These are phyloP conservation scores for Alviniconcha strummeri DNA, from an alignment of 2,888 invertebrate species.

Conservation along the genomic window DNA sequence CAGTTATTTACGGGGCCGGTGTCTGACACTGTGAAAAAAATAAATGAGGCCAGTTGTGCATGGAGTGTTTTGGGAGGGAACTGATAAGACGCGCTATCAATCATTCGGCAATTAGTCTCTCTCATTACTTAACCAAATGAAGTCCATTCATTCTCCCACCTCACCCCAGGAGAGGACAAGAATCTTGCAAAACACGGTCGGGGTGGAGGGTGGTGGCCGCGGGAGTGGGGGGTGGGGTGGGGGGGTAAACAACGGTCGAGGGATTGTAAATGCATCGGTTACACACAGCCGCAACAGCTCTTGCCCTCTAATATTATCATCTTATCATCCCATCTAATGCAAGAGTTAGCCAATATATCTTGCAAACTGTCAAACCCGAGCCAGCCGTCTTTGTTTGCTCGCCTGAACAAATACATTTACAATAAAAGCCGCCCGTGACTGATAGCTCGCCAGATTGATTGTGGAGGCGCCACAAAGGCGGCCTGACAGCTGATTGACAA, in stretches of 20 bases:
- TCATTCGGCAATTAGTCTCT: constrained; percentile 67
- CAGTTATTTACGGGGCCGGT: constrained; percentile 64
- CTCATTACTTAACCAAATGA: constrained; percentile 56
- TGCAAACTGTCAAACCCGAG: constrained; percentile 57
- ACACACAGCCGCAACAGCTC: neutral
- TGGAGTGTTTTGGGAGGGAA: constrained; percentile 43
- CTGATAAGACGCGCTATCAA: constrained; percentile 69
- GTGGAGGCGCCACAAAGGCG: constrained; percentile 67
- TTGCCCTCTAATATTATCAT: constrained; percentile 41
- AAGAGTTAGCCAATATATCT: constrained; percentile 55
- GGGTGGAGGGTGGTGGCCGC: too few relatives aligned
- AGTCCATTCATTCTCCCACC: constrained; percentile 43
- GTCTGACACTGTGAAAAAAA: constrained; percentile 68
- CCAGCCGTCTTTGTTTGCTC: constrained; percentile 68
- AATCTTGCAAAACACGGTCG: neutral
- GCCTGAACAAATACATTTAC: constrained; percentile 69
- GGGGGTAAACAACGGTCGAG: neutral
- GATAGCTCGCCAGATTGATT: constrained; percentile 69
- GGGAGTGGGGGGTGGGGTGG: neutral
- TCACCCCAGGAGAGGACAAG: constrained; percentile 31
- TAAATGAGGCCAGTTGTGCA: constrained; percentile 69
- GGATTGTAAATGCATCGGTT: neutral
- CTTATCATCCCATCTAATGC: constrained; percentile 53
- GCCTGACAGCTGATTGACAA: constrained; percentile 71
- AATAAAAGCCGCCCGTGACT: constrained; percentile 67